Evolutionary conservation across 1,140 invertebrate genomes (phyloP).

Genomic region (Drosophila rhopaloa): DNA sequence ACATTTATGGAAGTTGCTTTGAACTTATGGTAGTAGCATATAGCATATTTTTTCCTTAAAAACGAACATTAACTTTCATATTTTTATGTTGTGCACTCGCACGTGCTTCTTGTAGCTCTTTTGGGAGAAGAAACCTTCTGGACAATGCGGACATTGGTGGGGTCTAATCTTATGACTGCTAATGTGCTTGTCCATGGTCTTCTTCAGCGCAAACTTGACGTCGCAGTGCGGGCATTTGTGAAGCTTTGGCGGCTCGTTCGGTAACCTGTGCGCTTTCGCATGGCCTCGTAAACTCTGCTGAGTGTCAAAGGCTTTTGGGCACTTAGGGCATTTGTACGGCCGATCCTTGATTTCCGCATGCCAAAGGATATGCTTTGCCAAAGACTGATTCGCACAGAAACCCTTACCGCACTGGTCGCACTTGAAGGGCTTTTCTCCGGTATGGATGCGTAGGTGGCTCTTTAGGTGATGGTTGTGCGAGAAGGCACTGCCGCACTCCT

Average conservation of each 20-base stretch:
- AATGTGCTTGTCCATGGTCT: constrained; percentile 31
- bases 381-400: constrained; percentile 45
- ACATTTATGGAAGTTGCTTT: not conserved
- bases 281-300: constrained; percentile 15
- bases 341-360: constrained; percentile 26
- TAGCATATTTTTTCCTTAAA: not conserved
- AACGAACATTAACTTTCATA: not conserved
- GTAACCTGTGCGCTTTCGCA: constrained; percentile 8
- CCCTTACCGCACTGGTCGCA: constrained; percentile 27
- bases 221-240: constrained; percentile 34
- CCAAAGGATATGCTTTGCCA: constrained; percentile 36
- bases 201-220: constrained; percentile 22
- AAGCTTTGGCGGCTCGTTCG: not conserved
- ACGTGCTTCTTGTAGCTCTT: constrained; percentile 23
- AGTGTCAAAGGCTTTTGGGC: constrained; percentile 35
- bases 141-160: constrained; percentile 18
- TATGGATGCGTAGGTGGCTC: constrained; percentile 35
- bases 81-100: constrained; percentile 7
- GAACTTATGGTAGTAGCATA: not conserved
- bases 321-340: constrained; percentile 19
- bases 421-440: constrained; percentile 48
- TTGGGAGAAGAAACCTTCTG: constrained; percentile 34
- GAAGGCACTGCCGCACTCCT: constrained; percentile 30
- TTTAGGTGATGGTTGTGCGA: constrained; percentile 46
- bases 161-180: constrained; percentile 29